A percentile compares a stretch with the other conserved stretches of the same genome.
Conservation (phyloP, 2,888 invertebrate species). For the Scotopteryx bipunctaria region DNA sequence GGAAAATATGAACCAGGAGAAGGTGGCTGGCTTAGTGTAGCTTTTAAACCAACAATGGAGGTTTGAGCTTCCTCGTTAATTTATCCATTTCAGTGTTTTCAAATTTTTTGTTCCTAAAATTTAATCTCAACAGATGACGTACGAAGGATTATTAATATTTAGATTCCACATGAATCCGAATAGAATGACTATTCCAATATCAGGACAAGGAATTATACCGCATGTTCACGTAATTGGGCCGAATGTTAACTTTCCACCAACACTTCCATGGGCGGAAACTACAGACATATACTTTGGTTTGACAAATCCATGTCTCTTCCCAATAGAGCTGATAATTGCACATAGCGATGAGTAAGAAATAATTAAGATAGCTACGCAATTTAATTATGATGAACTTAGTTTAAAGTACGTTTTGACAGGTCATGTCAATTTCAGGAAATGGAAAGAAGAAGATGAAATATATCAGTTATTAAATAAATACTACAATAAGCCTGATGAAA, state of each 20-base stretch:
- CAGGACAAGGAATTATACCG: slow-evolving; percentile 81
- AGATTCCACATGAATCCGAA: slow-evolving; percentile 79
- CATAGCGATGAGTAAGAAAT: slow-evolving; percentile 85
- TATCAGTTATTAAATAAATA: slow-evolving; percentile 66
- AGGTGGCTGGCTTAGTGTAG: slow-evolving; percentile 77
- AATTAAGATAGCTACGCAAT: not conserved
- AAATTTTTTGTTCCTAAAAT: no score
- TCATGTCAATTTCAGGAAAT: slow-evolving; percentile 50
- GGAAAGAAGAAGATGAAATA: slow-evolving; percentile 72
- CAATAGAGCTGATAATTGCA: slow-evolving; percentile 87
- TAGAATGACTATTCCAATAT: slow-evolving; percentile 69
- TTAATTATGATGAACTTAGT: not conserved
- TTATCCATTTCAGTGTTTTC: not conserved
- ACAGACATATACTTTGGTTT: slow-evolving; percentile 84
- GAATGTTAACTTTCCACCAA: slow-evolving; percentile 83
- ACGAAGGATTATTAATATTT: slow-evolving; percentile 69
- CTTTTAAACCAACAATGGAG: slow-evolving; percentile 82
- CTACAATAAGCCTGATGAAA: slow-evolving; percentile 72
- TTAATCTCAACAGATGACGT: slow-evolving; percentile 67
- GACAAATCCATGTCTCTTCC: slow-evolving; percentile 85
- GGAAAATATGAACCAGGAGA: slow-evolving; percentile 78
- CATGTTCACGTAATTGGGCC: slow-evolving; percentile 77
- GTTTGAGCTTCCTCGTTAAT: slow-evolving; percentile 37
- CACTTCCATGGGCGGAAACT: slow-evolving; percentile 84
- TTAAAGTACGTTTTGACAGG: not conserved